Conservation (phyloP, 2,888 invertebrate genomes). For the Carcina quercana region DNA sequence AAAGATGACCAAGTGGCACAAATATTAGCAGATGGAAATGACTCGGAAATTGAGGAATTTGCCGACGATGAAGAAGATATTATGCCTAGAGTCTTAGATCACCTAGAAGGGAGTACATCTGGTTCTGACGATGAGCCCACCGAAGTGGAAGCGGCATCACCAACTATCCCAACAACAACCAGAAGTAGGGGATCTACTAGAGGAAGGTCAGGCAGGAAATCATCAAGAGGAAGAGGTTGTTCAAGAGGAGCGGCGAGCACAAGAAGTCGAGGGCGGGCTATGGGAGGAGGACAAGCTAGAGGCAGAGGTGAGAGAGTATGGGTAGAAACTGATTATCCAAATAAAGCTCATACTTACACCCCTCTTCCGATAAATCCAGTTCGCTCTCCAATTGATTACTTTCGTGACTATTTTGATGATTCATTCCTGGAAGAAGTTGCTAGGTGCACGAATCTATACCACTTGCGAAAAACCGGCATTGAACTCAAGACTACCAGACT, state of each 20-base stretch:
- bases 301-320: neutral
- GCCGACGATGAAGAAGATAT: too few relatives aligned
- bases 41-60: slow-evolving; percentile 1
- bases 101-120: slow-evolving; percentile 2
- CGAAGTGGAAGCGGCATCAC: too few relatives aligned
- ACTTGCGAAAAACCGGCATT: too few relatives aligned
- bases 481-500: too few relatives aligned
- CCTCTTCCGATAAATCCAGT: too few relatives aligned
- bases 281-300: neutral
- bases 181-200: slow-evolving; percentile 1
- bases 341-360: too few relatives aligned
- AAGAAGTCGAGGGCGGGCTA: too few relatives aligned
- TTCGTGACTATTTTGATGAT: too few relatives aligned
- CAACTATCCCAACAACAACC: slow-evolving; percentile 1
- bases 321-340: neutral
- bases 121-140: too few relatives aligned
- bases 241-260: neutral
- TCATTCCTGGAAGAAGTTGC: too few relatives aligned
- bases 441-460: too few relatives aligned
- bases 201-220: slow-evolving; percentile 1
- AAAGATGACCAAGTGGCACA: slow-evolving; percentile 1
- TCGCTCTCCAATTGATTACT: too few relatives aligned
- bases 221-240: neutral
- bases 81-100: slow-evolving; percentile 1
- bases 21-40: slow-evolving; percentile 1